Percentiles rank a stretch among this genome's conserved stretches.
These are phyloP conservation scores for Polyodon spathula DNA, from an alignment of 2,113 vertebrate genomes.

Conservation along the genomic window DNA sequence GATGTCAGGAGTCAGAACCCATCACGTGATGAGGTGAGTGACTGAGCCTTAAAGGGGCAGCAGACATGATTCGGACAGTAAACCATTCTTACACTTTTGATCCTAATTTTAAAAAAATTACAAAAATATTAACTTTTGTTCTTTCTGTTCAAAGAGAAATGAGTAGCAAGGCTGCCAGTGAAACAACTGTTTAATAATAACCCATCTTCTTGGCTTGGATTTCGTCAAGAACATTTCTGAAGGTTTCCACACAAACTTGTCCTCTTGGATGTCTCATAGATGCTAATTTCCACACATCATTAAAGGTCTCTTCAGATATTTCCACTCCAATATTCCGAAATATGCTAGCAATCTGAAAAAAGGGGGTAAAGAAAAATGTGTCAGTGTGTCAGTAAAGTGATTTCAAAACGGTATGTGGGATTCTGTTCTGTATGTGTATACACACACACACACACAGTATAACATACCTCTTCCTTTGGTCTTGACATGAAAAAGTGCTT, in stretches of 20 bases:
- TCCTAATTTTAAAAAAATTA: too few species aligned
- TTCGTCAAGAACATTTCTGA: conserved; percentile 58
- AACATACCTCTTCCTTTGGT: conserved; percentile 67
- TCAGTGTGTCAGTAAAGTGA: not conserved
- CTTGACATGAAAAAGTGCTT: conserved; percentile 61
- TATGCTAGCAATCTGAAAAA: conserved; percentile 64
- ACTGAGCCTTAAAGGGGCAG: too few species aligned
- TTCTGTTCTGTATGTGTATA: not conserved
- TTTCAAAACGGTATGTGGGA: not conserved
- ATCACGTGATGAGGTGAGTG: too few species aligned
- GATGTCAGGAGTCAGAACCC: too few species aligned
- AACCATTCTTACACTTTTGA: too few species aligned
- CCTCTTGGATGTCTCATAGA: conserved; percentile 53
- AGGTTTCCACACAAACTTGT: conserved; percentile 67
- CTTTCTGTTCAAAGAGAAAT: too few species aligned
- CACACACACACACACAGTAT: not conserved
- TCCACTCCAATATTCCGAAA: conserved; percentile 57
- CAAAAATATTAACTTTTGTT: too few species aligned
- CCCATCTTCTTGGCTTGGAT: too few species aligned
- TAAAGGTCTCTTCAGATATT: conserved; percentile 62
- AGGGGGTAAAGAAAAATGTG: not conserved
- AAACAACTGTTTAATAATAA: too few species aligned
- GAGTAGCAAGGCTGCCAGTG: too few species aligned
- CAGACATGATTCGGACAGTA: too few species aligned
- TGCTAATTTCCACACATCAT: conserved; percentile 70